Evolutionary conservation across 1,140 invertebrate genomes (phyloP), one percentile per base, ranked within the genome.

Genomic region (Oryzaephilus surinamensis): DNA sequence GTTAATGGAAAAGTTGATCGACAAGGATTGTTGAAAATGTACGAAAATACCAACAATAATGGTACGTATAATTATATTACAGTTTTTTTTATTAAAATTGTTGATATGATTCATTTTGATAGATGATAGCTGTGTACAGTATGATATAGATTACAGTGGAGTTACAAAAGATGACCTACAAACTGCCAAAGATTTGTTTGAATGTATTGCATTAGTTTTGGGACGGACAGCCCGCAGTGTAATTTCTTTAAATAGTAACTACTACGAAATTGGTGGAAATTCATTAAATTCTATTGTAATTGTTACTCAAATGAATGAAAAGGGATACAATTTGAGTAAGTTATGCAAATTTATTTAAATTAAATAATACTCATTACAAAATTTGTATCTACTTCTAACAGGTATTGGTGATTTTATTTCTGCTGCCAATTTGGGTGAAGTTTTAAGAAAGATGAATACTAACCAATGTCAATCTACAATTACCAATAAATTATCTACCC

Each of bases 1-100:
- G 79, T 83, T 0, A 92, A 90, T 60, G 86, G 86, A 4, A 92
- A 91, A 68, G 77, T 80, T 6, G 86, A 92, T 60, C 68, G 86
- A 38, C 85, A 89, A 55, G 60, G 68, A 0, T 58, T 90, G 15
- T 58, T 89, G 23, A 77, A 77, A 49, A 68, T 69, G 44, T 88
- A 85, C 41, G 80, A 79, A 60, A 71, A 70, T 23, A 74, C 71
- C 0, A 78, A 72, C 45, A 76, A 76, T 52, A 72, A 75, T 49
- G 71, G 72, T 73, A 61, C 64, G 33, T 46, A 36, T 27, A 18
- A 28, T 3, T 1, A 8, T 6, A 0, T 13, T 13, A 30, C 5
- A 13, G 4, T 30, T 26, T 27, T 28, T 27, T 13, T 16, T 2
- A 4, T 27, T 36, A 4, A 13, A 33, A 33, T 19, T 33, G 6